Base-by-base conservation (phyloP, 2,113 vertebrate species). In the Erpornis zantholeuca region DNA sequence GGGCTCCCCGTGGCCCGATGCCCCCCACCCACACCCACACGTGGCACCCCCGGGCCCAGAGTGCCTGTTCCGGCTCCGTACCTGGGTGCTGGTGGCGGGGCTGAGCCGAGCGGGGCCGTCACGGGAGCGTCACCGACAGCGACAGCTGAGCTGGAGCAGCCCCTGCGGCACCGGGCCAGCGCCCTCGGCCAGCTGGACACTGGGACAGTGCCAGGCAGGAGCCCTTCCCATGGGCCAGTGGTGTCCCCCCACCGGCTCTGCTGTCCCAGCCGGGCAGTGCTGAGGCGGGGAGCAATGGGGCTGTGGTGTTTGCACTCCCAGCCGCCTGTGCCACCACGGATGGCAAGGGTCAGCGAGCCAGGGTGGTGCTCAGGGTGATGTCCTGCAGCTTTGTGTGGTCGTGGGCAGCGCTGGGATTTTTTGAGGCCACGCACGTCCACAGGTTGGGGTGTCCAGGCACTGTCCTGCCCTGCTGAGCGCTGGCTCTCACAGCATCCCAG, bases 81-180 rank as follows among this genome's bases (percentile, higher is more conserved):
- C 93, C 91, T 86, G 81, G 57, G 91, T 85, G 80, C 79, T 5
- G 44, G 82, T 1, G 49, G 57, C 2, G 1, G 71, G 40, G 84
- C 61, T 64, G 90, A 71, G 53, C 72, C 0, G 15, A 71, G 59
- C 19, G 0, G 85, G 65, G 20, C 27, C 0, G 85, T 91, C 69
- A 66, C 6, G 0, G 77, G 52, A 65, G 36, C 1, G 52, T 92
- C 91, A 97, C 94, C 19, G 94, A 97, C 94, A 96, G 92, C 69
- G 15, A 94, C 97, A 97, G 95, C 97, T 97, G 97, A 95, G 77
- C 12, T 0, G 64, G 82, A 75, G 24, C 82, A 75, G 91, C 45
- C 63, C 53, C 92, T 6, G 52, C 1, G 2, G 84, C 4, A 2
- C 84, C 5, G 73, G 70, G 77, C 90, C 95, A 96, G 77, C 3